Evolutionary conservation across 2,888 invertebrate species (phyloP).

Genomic region (Syrphus vitripennis): DNA sequence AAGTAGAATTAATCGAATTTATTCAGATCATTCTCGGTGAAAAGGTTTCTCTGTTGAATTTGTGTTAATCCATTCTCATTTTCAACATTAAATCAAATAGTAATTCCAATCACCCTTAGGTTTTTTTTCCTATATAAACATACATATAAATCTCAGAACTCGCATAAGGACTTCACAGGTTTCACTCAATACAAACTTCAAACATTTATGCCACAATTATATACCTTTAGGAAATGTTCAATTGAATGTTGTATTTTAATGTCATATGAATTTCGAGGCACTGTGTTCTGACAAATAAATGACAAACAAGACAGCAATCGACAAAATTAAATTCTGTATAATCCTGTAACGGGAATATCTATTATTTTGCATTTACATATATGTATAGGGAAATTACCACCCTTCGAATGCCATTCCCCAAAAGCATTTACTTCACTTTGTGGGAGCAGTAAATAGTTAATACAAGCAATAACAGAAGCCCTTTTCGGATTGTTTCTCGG

Average conservation of each 20-base stretch:
- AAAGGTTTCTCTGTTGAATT: neutral
- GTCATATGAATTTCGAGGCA: neutral
- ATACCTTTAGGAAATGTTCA: neutral
- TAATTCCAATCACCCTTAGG: neutral
- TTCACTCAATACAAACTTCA: neutral
- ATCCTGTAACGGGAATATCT: slow-evolving; percentile 24
- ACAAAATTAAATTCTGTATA: slow-evolving; percentile 38
- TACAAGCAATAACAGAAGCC: slow-evolving; percentile 25
- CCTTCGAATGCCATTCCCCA: neutral
- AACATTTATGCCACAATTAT: neutral
- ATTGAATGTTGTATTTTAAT: slow-evolving; percentile 4
- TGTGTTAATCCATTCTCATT: neutral
- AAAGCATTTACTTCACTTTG: neutral
- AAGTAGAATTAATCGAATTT: neutral
- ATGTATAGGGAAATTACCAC: neutral
- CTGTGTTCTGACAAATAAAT: slow-evolving; percentile 42
- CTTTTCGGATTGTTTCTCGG: slow-evolving; percentile 26
- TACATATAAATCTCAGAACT: neutral
- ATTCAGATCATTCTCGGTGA: neutral
- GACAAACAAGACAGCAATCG: slow-evolving; percentile 43
- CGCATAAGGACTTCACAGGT: slow-evolving; percentile 16
- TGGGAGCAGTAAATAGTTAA: neutral
- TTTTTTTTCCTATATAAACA: neutral
- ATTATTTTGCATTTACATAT: neutral
- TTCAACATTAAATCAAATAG: neutral